Percentiles rank a stretch among this genome's conserved stretches.
These are phyloP conservation scores for Trematocara stigmaticum DNA, from an alignment of 2,113 vertebrate genomes.

Conservation along the genomic window DNA sequence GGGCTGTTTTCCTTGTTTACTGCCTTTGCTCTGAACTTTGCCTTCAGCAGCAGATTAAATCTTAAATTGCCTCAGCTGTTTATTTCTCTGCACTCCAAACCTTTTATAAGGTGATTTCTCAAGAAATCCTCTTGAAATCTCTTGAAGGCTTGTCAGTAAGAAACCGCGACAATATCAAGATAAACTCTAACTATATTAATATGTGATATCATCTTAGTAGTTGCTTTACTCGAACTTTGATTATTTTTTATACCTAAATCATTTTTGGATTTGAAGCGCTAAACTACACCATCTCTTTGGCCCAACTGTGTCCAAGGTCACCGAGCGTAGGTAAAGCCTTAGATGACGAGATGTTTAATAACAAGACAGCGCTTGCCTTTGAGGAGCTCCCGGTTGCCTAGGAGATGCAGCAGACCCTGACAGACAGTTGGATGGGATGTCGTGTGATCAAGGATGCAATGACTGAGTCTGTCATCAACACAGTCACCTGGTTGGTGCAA, in stretches of 20 bases:
- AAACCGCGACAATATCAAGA: background rate
- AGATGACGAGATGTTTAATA: constrained; percentile 11
- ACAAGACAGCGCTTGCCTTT: background rate
- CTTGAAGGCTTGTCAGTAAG: background rate
- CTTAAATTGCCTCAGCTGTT: background rate
- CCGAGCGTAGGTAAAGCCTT: background rate
- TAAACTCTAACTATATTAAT: background rate
- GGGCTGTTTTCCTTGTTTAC: background rate
- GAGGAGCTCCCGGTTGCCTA: constrained; percentile 28
- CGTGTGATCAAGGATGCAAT: background rate
- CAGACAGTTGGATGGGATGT: constrained; percentile 11
- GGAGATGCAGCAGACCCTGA: constrained; percentile 31
- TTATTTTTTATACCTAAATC: background rate
- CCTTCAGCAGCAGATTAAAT: background rate
- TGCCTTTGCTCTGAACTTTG: background rate
- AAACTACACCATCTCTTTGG: background rate
- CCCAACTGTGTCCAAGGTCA: background rate
- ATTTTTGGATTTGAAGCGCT: background rate
- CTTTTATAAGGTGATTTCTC: background rate
- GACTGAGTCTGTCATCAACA: background rate
- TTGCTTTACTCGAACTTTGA: background rate
- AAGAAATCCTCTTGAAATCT: background rate
- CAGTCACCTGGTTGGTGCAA: background rate
- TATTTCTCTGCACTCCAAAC: background rate
- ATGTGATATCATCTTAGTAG: background rate